phyloP scores from a whole-genome alignment of 2,113 vertebrate genomes.

The Dasypus novemcinctus region DNA sequence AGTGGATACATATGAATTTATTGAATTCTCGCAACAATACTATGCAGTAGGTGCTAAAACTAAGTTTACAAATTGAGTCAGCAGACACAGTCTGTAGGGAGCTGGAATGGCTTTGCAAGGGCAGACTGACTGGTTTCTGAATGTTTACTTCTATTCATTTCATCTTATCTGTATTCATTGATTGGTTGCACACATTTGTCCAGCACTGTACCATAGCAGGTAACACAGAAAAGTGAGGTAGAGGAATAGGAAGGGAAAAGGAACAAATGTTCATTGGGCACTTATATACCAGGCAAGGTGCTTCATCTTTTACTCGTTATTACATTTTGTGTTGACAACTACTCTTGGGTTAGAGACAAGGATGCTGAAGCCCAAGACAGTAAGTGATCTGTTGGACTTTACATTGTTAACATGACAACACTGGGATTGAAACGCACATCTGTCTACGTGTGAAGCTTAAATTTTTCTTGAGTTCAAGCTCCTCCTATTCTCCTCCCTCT shows the following conservation, averaged over 20 bases:
- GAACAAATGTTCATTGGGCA: background rate
- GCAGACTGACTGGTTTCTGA: background rate
- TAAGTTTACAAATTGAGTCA: background rate
- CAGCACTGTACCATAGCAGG: background rate
- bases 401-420: background rate
- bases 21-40: background rate
- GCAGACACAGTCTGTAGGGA: accelerated
- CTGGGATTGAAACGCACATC: background rate
- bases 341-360: background rate
- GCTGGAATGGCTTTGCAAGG: background rate
- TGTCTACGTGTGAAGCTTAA: background rate
- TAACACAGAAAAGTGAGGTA: background rate
- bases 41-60: background rate
- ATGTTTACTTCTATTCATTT: background rate
- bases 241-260: no score
- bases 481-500: background rate
- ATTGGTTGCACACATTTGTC: background rate
- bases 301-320: background rate
- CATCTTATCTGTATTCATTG: background rate
- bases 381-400: background rate
- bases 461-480: background rate
- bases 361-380: accelerated
- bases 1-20: background rate
- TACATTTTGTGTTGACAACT: background rate
- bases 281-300: no score